Evolutionary conservation across 2,888 invertebrate species (phyloP), one percentile per base, ranked within the genome.

Genomic region (Microctonus hyperodae): DNA sequence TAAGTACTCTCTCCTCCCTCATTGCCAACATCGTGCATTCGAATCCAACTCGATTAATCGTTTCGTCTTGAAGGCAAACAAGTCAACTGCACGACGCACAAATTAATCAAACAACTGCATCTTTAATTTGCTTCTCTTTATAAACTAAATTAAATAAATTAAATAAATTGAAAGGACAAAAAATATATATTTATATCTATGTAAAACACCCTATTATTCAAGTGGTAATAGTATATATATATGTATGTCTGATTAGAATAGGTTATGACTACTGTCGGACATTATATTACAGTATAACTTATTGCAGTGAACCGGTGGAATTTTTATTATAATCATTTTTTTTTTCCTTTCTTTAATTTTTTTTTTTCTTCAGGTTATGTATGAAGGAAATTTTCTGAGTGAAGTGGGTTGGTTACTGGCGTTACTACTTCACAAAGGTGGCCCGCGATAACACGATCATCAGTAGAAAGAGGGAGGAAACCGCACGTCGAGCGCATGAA

Each of bases 401-500:
- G 16, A 2, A n/a, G 16, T n/a, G 13, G 33, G 20, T n/a, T 13
- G 13, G 22, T 58, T n/a, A 16, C 23, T 16, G 25, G 20, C 44
- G 25, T 20, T 55, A 40, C 57, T 31, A 48, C 28, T 37, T 28
- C 57, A 55, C 64, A 64, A 37, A 64, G 40, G 40, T 40, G 55
- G 53, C 55, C 31, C 16, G 67, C 63, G 66, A 69, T 56, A 69
- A 62, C 62, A 53, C 62, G 68, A 65, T 68, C 65, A 62, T 53
- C 58, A 65, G 48, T 48, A 23, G 3, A 58, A n/a, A 28, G 65
- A 64, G 56, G 22, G 50, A 61, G 60, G 55, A 70, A 62, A 28
- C 65, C 51, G 63, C 65, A 53, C 55, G 68, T 56, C 50, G 58
- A 33, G 70, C 71, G 73, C 71, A 71, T 74, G 72, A 72, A 71